Base-by-base conservation (phyloP, 53 echinoderm and acorn worm genomes). In the Luidia sarsii region DNA sequence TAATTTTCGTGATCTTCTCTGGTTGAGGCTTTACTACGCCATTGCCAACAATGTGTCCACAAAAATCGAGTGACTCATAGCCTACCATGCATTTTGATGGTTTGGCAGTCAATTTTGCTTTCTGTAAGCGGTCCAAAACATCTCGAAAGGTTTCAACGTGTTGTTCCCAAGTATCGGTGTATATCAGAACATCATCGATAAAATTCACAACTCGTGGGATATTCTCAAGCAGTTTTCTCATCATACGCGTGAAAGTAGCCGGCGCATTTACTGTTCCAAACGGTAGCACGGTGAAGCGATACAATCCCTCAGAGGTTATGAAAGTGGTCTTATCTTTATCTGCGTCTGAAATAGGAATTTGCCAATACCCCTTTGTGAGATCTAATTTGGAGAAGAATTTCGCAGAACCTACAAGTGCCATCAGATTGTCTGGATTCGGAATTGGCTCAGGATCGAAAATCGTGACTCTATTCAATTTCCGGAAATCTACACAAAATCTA, bases 111-210 rank as follows among this genome's bases (percentile, higher is more conserved):
- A 83, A 59, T 27, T 39, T 39, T 4, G 83, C 70, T n/a, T 38
- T 48, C 39, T 48, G n/a, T 0, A 83, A 62, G 28, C 69, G 38
- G n/a, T 54, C 10, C 23, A 83, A 23, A 18, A 83, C 60, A 60
- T 54, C 32, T 14, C 51, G 28, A 18, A 83, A 27, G 33, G 29
- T 1, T 32, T 56, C 3, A 22, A 59, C 4, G 38, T 83, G 83
- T 9, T 70, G 67, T 22, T 65, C 55, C 18, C 25, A 82, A 18
- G 34, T 18, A 41, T 82, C 46, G 64, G 82, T 13, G 35, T 45
- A 86, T 11, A 90, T 67, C 3, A 90, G 27, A 2, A 85, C 72
- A 32, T 90, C 90, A 60, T 90, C 90, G 59, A 81, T 90, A 49
- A 85, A 85, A 62, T 86, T 65, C 18, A 81, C 82, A 9, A 74